Evolutionary conservation across 2,113 vertebrate genomes (phyloP).

Genomic region (Tauraco erythrolophus): DNA sequence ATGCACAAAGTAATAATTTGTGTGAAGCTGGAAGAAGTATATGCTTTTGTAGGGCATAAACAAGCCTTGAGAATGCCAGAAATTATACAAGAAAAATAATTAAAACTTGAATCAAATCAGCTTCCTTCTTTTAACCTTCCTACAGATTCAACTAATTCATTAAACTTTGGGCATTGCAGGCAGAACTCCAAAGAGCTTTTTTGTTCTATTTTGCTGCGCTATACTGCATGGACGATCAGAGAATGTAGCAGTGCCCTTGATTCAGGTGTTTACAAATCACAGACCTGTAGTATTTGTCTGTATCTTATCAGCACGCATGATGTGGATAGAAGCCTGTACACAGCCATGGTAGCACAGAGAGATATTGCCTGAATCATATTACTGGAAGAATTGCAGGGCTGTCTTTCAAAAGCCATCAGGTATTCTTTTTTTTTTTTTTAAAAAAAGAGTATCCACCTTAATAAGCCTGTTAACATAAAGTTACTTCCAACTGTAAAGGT

Average conservation of each 20-base stretch:
- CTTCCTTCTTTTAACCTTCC: conserved; percentile 34
- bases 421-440: not conserved
- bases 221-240: not conserved
- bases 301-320: not conserved
- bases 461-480: not conserved
- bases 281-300: conserved; percentile 14
- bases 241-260: conserved; percentile 1
- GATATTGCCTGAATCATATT: not conserved
- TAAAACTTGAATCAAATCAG: not conserved
- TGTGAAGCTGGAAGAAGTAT: not conserved
- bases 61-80: conserved; percentile 8
- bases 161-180: not conserved
- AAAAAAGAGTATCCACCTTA: not conserved
- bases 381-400: not conserved
- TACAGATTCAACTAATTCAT: conserved; percentile 20
- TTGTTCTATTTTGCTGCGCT: conserved; percentile 15
- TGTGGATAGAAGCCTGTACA: not conserved
- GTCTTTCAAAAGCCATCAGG: not conserved
- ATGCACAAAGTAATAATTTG: conserved; percentile 2
- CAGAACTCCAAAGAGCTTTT: not conserved
- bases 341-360: not conserved
- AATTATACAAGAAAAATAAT: conserved; percentile 42
- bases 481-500: not conserved
- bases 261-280: conserved; percentile 49
- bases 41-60: not conserved